Evolutionary conservation across 2,888 invertebrate species (phyloP).

Genomic region (Hylaea fasciaria): DNA sequence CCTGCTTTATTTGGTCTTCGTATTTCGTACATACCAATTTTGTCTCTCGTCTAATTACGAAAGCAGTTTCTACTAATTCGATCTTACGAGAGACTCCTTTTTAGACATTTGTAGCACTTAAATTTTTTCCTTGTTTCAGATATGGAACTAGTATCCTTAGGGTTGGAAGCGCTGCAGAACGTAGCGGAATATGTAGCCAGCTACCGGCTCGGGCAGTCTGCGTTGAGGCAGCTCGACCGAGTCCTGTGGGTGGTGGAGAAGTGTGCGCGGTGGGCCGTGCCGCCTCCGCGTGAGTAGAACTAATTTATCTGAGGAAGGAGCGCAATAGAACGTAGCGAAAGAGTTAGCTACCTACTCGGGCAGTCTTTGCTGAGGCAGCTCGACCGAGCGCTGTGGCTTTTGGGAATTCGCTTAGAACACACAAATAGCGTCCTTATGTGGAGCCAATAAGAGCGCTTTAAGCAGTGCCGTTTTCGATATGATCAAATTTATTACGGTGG

Average conservation of each 20-base stretch:
- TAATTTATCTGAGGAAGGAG: background rate
- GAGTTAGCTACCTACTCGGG: slow-evolving; percentile 74
- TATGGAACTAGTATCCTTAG: slow-evolving; percentile 73
- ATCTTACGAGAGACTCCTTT: too few relatives aligned
- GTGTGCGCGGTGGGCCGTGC: slow-evolving; percentile 84
- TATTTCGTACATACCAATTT: too few relatives aligned
- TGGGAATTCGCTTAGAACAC: slow-evolving; percentile 85
- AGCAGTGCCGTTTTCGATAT: too few relatives aligned
- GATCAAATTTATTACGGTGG: too few relatives aligned
- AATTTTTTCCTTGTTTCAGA: slow-evolving; percentile 45
- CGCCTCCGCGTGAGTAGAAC: slow-evolving; percentile 69
- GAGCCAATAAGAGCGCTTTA: too few relatives aligned
- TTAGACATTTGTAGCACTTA: too few relatives aligned
- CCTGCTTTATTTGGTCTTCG: too few relatives aligned
- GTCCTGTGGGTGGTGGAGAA: slow-evolving; percentile 83
- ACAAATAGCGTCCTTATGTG: too few relatives aligned
- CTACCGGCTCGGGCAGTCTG: slow-evolving; percentile 76
- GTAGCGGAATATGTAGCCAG: slow-evolving; percentile 72
- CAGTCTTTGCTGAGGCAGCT: slow-evolving; percentile 73
- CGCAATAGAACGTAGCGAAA: background rate
- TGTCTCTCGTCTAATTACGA: too few relatives aligned
- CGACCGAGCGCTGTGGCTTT: slow-evolving; percentile 79
- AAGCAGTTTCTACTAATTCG: too few relatives aligned
- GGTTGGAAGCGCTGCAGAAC: slow-evolving; percentile 65
- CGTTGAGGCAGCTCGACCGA: slow-evolving; percentile 74